These are phyloP conservation scores for Mungos mungo DNA, from an alignment of 2,113 vertebrate genomes.

Conservation along the genomic window DNA sequence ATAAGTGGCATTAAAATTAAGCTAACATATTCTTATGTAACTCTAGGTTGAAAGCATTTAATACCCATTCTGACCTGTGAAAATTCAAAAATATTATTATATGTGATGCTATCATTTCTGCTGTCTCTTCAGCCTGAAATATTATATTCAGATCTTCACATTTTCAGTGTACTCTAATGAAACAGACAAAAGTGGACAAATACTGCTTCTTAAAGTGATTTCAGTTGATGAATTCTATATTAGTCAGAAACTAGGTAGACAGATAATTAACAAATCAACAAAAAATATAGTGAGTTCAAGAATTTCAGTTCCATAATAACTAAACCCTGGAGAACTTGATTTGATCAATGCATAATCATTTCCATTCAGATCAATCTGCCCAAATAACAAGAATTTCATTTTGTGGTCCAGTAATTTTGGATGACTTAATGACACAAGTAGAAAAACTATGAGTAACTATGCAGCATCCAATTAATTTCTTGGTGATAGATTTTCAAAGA, in stretches of 20 bases:
- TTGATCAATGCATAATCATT: constrained; percentile 74
- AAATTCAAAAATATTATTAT: not conserved
- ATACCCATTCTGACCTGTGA: not conserved
- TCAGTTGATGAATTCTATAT: not conserved
- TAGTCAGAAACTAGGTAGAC: not conserved
- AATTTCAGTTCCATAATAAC: not conserved
- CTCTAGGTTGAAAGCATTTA: not conserved
- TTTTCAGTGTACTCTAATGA: not conserved
- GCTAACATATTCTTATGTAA: not conserved
- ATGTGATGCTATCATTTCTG: not conserved
- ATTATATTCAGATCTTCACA: not conserved
- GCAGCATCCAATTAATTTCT: constrained; percentile 67
- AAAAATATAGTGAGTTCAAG: not conserved
- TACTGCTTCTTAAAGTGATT: not conserved
- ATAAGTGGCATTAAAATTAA: not conserved
- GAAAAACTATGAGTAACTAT: constrained; percentile 66
- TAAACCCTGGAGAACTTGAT: not conserved
- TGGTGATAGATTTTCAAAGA: constrained; percentile 70
- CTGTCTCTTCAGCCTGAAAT: not conserved
- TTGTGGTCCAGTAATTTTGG: constrained; percentile 72
- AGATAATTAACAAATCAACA: constrained; percentile 19
- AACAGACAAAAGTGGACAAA: not conserved
- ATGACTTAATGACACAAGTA: constrained; percentile 72
- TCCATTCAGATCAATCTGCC: constrained; percentile 63
- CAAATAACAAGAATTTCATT: constrained; percentile 70